Evolutionary conservation across 2,797 vertebrate species (phyloP), one percentile per base, ranked within the genome.

Genomic region (Xiphophorus birchmanni): DNA sequence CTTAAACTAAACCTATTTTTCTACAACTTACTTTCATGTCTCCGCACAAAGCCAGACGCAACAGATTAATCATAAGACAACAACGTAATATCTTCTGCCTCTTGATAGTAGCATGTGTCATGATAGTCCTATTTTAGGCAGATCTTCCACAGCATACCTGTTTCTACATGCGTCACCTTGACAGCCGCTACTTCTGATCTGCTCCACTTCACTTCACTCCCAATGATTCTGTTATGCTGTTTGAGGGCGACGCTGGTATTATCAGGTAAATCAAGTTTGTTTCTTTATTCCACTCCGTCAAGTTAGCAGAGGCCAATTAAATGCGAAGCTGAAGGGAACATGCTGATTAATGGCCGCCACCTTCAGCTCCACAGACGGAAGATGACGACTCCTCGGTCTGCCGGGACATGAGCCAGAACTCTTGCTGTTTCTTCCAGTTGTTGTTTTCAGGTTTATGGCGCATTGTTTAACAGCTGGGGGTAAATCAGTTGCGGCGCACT

Each of bases 371-470:
- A 82, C 86, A 87, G 90, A 84, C 86, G 80, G 82, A 67, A 44
- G 84, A 13, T 0, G 58, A 84, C 48, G 77, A 81, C 79, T 75
- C 47, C 71, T 78, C 73, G 71, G 71, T 45, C 86, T 74, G 87
- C 26, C 54, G 80, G 74, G 79, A 82, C 76, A 88, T 76, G 78
- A 88, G 90, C 76, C 76, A 80, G 79, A 78, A 79, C 69, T 45
- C 80, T 58, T 23, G 45, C 40, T 60, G 87, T 44, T 79, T 71
- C 69, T 80, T 89, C 84, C 86, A 88, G 84, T 91, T 87, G 87
- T 84, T 86, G 78, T 88, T 89, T 79, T 85, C 83, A 56, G 76
- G 79, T 90, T 92, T 88, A 89, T 81, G 86, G 81, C 12, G n/a
- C 82, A 6, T 72, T 18, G 78, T 15, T 0, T 54, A 90, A 75